Evolutionary conservation across 2,888 invertebrate species (phyloP).

Genomic region (Synanthedon formicaeformis): DNA sequence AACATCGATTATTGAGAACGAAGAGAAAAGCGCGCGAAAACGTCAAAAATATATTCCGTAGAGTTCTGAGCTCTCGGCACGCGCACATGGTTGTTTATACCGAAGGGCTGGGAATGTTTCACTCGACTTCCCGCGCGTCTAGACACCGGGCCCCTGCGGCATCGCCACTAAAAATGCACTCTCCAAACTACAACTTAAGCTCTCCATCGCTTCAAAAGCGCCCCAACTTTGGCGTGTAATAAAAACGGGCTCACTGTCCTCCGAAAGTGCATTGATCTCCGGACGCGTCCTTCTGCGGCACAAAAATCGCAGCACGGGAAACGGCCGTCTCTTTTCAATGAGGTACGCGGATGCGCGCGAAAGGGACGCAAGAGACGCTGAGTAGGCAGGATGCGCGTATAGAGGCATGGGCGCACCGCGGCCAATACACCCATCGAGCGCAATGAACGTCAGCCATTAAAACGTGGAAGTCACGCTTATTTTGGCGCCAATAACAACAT

Average conservation of each 20-base stretch:
- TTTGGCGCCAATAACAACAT: constrained; percentile 56
- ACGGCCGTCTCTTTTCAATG: constrained; percentile 43
- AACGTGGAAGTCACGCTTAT: constrained; percentile 49
- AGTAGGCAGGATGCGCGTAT: constrained; percentile 64
- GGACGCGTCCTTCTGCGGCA: constrained; percentile 62
- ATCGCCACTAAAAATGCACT: constrained; percentile 28
- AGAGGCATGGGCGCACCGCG: constrained; percentile 36
- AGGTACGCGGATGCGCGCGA: constrained; percentile 32
- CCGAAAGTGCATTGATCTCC: constrained; percentile 69
- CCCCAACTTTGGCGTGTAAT: constrained; percentile 41
- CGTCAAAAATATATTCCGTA: no score
- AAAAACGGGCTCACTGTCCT: constrained; percentile 64
- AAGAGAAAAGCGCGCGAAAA: no score
- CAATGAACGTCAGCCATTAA: constrained; percentile 63
- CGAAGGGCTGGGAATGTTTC: constrained; percentile 28
- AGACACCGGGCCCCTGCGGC: constrained; percentile 34
- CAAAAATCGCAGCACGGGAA: constrained; percentile 66
- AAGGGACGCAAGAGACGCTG: constrained; percentile 44
- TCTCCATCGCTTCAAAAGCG: constrained; percentile 33
- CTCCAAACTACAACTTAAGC: constrained; percentile 40
- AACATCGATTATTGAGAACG: no score
- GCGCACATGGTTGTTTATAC: constrained; percentile 19
- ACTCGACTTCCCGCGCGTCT: constrained; percentile 57
- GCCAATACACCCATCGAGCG: constrained; percentile 67
- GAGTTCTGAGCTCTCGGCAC: constrained; percentile 6